These are phyloP conservation scores for Lasioglossum pauxillum DNA, from an alignment of 2,888 invertebrate species.

Conservation along the genomic window DNA sequence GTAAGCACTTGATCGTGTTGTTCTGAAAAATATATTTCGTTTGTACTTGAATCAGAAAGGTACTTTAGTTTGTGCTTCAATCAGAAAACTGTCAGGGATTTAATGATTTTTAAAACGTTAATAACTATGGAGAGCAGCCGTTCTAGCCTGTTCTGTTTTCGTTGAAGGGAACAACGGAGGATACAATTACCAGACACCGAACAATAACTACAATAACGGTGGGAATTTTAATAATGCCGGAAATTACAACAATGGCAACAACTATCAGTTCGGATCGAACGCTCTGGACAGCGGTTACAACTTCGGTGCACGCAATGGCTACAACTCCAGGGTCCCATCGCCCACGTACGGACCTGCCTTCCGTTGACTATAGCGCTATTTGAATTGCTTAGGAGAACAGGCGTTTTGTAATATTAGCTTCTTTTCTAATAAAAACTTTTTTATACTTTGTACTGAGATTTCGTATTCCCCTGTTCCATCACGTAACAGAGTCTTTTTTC, in stretches of 20 bases:
- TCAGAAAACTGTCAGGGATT: no score
- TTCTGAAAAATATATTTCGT: no score
- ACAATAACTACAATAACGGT: slow-evolving; percentile 68
- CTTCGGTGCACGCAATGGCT: slow-evolving; percentile 73
- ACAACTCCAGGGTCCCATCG: slow-evolving; percentile 72
- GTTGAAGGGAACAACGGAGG: slow-evolving; percentile 72
- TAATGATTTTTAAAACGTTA: no score
- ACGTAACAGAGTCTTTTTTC: not conserved
- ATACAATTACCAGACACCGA: slow-evolving; percentile 73
- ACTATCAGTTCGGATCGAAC: slow-evolving; percentile 77
- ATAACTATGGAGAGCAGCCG: not conserved
- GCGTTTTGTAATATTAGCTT: slow-evolving; percentile 40
- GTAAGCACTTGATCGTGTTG: slow-evolving; percentile 35
- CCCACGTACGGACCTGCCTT: slow-evolving; percentile 81
- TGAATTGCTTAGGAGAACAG: slow-evolving; percentile 36
- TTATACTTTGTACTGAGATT: slow-evolving; percentile 1
- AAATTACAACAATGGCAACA: slow-evolving; percentile 68
- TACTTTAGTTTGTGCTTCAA: no score
- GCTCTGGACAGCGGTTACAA: slow-evolving; percentile 75
- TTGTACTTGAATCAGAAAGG: no score
- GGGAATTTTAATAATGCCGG: slow-evolving; percentile 65
- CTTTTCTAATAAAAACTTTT: slow-evolving; percentile 60
- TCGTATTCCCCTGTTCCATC: not conserved
- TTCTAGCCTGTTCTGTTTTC: not conserved
- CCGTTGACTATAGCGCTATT: slow-evolving; percentile 64